These are phyloP conservation scores for Coregonus ussuriensis DNA, from an alignment of 2,797 vertebrate species.

Conservation along the genomic window DNA sequence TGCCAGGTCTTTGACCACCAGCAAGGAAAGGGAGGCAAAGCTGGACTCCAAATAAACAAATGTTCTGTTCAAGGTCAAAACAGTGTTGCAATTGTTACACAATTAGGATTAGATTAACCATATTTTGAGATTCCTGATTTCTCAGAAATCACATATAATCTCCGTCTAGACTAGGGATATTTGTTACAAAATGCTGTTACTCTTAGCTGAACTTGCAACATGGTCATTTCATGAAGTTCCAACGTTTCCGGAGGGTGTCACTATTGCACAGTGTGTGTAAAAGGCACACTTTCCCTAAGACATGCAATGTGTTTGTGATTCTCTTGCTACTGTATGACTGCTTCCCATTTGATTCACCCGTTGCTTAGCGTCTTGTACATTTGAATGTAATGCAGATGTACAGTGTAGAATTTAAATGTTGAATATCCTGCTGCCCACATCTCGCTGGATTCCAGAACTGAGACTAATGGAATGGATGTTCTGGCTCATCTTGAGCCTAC, in stretches of 20 bases:
- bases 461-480: slow-evolving; percentile 13
- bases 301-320: neutral
- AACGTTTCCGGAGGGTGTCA: neutral
- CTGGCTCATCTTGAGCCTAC: slow-evolving; percentile 19
- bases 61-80: neutral
- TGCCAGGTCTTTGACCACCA: neutral
- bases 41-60: neutral
- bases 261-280: neutral
- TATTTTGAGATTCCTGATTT: too few relatives aligned
- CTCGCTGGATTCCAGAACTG: slow-evolving; percentile 12
- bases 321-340: neutral
- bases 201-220: neutral
- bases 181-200: neutral
- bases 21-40: slow-evolving; percentile 20
- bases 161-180: neutral
- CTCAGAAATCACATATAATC: neutral
- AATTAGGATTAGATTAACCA: neutral
- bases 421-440: slow-evolving; percentile 6
- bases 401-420: slow-evolving; percentile 11
- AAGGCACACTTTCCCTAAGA: neutral
- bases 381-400: slow-evolving; percentile 35
- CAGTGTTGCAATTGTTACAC: slow-evolving; percentile 3
- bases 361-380: slow-evolving; percentile 38
- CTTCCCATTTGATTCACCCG: neutral
- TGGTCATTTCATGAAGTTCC: neutral